Evolutionary conservation across 1,140 invertebrate genomes (phyloP).

Genomic region (Achroia grisella): DNA sequence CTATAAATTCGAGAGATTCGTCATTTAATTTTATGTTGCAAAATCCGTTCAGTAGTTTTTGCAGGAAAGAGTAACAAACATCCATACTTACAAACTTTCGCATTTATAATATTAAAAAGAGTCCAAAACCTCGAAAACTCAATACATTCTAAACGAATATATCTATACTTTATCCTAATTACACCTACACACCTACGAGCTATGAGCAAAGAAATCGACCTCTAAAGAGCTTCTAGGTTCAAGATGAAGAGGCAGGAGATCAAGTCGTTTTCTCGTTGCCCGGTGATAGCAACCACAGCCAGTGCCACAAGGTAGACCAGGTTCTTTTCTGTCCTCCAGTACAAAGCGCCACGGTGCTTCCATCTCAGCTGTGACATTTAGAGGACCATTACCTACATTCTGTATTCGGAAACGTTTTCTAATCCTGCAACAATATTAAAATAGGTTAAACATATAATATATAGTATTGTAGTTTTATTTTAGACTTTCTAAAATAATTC

Average conservation of each 20-base stretch:
- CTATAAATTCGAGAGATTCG: too few species aligned
- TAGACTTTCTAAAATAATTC: too few species aligned
- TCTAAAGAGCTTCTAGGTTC: conserved; percentile 16
- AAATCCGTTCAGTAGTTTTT: too few species aligned
- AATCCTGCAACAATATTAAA: conserved; percentile 21
- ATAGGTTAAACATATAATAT: too few species aligned
- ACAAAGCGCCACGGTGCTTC: conserved; percentile 20
- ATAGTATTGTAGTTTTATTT: too few species aligned
- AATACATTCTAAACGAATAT: too few species aligned
- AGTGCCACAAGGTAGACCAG: background rate
- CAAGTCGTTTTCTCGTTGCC: background rate
- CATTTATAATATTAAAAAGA: too few species aligned
- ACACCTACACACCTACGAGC: conserved; percentile 23
- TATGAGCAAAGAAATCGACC: conserved; percentile 12
- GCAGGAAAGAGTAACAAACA: too few species aligned
- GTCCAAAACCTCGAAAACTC: too few species aligned
- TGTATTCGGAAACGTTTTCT: conserved; percentile 26
- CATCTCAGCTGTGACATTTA: conserved; percentile 9
- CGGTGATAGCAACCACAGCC: conserved; percentile 1
- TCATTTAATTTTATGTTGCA: too few species aligned
- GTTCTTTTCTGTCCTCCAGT: background rate
- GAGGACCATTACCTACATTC: conserved; percentile 25
- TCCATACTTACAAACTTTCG: too few species aligned
- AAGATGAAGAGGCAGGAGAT: conserved; percentile 2
- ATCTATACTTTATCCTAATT: too few species aligned